A percentile compares a stretch with the other conserved stretches of the same genome.
phyloP scores from a whole-genome alignment of 2,888 invertebrate genomes.

The Drosophila histrio region DNA sequence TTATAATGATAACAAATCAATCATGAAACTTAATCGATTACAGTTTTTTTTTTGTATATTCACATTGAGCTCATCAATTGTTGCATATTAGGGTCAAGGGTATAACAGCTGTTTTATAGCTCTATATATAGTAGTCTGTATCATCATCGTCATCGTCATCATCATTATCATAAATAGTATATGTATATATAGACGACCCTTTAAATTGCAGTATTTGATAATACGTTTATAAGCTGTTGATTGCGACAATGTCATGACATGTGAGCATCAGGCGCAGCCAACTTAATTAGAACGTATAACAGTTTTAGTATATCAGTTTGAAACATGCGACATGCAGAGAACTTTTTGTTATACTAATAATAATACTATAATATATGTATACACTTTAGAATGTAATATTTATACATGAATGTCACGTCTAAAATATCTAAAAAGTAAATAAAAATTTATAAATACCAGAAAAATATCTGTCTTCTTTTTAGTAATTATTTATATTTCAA shows the following conservation, averaged over 20 bases:
- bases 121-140: slow-evolving; percentile 16
- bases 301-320: not conserved
- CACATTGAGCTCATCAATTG: slow-evolving; percentile 31
- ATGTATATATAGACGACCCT: slow-evolving; percentile 3
- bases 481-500: too few species aligned
- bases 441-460: too few species aligned
- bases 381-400: too few species aligned
- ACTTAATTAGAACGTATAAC: slow-evolving; percentile 6
- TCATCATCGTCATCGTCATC: not conserved
- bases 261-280: not conserved
- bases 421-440: too few species aligned
- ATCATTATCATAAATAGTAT: not conserved
- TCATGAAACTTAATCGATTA: slow-evolving; percentile 12
- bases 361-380: too few species aligned
- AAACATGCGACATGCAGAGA: too few species aligned
- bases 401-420: too few species aligned
- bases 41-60: not conserved
- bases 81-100: slow-evolving; percentile 28
- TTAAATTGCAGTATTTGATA: slow-evolving; percentile 2
- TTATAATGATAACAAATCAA: slow-evolving; percentile 2
- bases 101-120: slow-evolving; percentile 29
- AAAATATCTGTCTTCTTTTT: too few species aligned
- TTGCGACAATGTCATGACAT: slow-evolving; percentile 2
- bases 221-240: not conserved
- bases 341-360: too few species aligned